These are phyloP conservation scores for Choreutis nemorana DNA, from an alignment of 2,888 invertebrate genomes.

Conservation along the genomic window DNA sequence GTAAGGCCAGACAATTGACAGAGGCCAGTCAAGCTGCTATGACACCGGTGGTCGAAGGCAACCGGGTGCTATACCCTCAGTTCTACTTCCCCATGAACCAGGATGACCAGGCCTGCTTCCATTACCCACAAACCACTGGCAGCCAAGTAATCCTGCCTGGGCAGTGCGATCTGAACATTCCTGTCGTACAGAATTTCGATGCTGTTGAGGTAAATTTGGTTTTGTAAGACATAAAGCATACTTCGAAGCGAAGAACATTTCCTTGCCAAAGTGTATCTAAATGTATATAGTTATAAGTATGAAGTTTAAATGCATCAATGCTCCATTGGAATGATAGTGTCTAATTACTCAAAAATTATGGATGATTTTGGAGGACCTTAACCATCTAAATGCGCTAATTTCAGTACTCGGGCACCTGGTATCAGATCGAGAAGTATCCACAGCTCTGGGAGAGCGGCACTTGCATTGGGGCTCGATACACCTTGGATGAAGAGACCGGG, in stretches of 20 bases:
- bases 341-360: too few species aligned
- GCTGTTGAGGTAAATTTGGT: conserved; percentile 25
- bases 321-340: too few species aligned
- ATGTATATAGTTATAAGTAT: too few species aligned
- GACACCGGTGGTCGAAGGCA: conserved; percentile 19
- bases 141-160: conserved; percentile 37
- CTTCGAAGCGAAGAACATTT: conserved; percentile 1
- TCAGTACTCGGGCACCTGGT: conserved; percentile 51
- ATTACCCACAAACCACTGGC: conserved; percentile 31
- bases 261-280: neutral
- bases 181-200: conserved; percentile 28
- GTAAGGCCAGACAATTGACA: conserved; percentile 24
- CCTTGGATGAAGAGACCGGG: conserved; percentile 19
- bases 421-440: conserved; percentile 39
- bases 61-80: conserved; percentile 22
- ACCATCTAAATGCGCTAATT: too few species aligned
- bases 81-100: conserved; percentile 32
- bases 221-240: too few species aligned
- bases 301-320: too few species aligned
- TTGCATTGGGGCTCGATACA: conserved; percentile 36
- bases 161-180: conserved; percentile 35
- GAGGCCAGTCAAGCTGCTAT: conserved; percentile 22
- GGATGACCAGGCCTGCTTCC: conserved; percentile 36
- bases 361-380: too few species aligned
- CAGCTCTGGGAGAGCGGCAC: conserved; percentile 15